These are phyloP conservation scores for Aphelocoma californica DNA, from an alignment of 2,797 vertebrate genomes.

Conservation along the genomic window DNA sequence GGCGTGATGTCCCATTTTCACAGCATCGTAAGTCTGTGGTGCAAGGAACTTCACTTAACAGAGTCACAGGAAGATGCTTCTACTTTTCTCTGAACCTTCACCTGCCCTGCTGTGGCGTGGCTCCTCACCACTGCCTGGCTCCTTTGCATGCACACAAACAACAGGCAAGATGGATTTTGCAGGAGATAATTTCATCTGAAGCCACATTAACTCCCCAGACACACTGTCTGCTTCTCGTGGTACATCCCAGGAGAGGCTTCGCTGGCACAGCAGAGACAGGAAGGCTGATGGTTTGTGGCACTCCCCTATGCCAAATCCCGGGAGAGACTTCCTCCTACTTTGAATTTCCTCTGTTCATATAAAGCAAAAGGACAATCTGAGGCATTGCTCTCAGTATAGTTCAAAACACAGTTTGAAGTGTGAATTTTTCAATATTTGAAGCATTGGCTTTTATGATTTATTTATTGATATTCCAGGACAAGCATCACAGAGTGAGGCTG, in stretches of 20 bases:
- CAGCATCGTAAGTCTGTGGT: rapidly evolving
- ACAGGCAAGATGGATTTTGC: constrained; percentile 6
- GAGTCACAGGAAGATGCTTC: not conserved
- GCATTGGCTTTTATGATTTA: constrained; percentile 68
- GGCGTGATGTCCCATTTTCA: not conserved
- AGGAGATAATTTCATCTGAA: constrained; percentile 43
- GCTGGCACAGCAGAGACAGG: constrained; percentile 37
- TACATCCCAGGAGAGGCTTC: constrained; percentile 23
- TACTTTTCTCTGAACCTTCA: not conserved
- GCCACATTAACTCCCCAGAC: constrained; percentile 45
- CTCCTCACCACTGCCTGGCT: not conserved
- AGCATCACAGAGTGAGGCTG: constrained; percentile 9
- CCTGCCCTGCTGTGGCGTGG: not conserved
- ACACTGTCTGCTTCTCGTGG: constrained; percentile 31
- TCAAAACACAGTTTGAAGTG: constrained; percentile 65
- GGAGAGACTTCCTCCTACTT: constrained; percentile 48
- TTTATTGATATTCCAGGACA: constrained; percentile 66
- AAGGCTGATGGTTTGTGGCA: constrained; percentile 55
- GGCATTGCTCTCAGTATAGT: constrained; percentile 47
- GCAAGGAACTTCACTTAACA: not conserved
- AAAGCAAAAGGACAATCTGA: constrained; percentile 58
- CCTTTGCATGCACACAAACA: not conserved
- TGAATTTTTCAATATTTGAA: constrained; percentile 67
- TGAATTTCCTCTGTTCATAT: constrained; percentile 58
- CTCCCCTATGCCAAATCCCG: constrained; percentile 33